Evolutionary conservation across 2,888 invertebrate genomes (phyloP), one percentile per base, ranked within the genome.

Genomic region (Odontothrips loti): DNA sequence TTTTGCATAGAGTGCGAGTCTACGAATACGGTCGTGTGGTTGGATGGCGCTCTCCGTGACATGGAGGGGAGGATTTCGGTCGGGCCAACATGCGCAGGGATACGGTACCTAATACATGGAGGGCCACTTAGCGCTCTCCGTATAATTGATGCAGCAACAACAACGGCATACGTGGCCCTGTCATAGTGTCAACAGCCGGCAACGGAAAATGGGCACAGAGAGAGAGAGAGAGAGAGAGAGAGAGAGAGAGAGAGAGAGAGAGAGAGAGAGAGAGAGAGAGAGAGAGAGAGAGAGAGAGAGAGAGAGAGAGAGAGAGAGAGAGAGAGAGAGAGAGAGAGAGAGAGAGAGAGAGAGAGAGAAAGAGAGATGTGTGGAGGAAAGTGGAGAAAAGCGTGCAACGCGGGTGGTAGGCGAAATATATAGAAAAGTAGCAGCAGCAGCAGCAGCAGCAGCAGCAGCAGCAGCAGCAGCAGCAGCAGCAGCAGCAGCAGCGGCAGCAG

Each of bases 61-160:
- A 43, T n/a, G n/a, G n/a, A n/a, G n/a, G n/a, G 34, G 34, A 23
- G 10, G 58, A 1, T 58, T 15, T 15, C n/a, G 58, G 6, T 8
- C 17, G 15, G 15, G 58, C 58, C 58, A 17, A 58, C 58, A 58
- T 58, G 58, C 58, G 58, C 58, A 58, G 58, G 15, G 58, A 17
- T 58, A 68, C 68, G 51, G 1, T 51, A 68, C 68, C 68, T 68
- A 68, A 68, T 68, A 68, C 68, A 68, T 68, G 68, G 68, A 68
- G 68, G 68, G 23, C 23, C 68, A 68, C 68, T 68, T 68, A 68
- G 68, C 23, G n/a, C 68, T 23, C 68, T 1, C 23, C 68, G 68
- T 68, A 23, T 68, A 68, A 68, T 68, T 68, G 68, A 68, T 68
- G 68, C 68, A 23, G 23, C 68, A 68, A 68, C 68, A 68, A 23